Base-by-base conservation (phyloP, 2,113 vertebrate genomes). In the Crotalus helleri region DNA sequence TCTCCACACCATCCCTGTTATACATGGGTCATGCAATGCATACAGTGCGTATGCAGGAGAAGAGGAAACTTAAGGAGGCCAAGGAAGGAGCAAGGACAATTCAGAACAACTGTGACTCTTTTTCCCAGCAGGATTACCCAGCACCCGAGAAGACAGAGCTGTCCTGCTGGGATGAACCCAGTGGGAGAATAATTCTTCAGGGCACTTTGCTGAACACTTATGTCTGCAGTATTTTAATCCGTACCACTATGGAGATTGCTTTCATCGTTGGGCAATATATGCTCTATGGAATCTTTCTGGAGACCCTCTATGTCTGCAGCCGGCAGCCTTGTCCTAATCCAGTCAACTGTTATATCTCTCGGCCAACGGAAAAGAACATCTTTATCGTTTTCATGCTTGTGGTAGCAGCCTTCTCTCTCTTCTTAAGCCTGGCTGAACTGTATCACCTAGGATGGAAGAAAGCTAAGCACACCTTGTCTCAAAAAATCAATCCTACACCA, bases 331-430 rank as follows among this genome's bases (percentile, higher is more conserved):
- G 99, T 85, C 99, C 99, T 11, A 98, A 99, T 96, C 98, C 98
- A 0, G 99, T 99, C 94, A 99, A 99, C 97, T 99, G 99, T 95
- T 99, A 99, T 0, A 98, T 99, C 91, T 99, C 99, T 10, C 97
- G 99, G 12, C 99, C 99, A 90, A 99, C 99, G 0, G 99, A 99
- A 98, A 99, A 99, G 97, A 99, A 99, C 0, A 98, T 99, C 85
- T 99, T 99, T 97, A 99, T 99, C 0, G 94, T 99, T 93, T 99
- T 99, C 94, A 99, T 99, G 99, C 96, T 99, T 96, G 98, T 98
- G 0, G 99, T 99, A 95, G 99, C 98, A 0, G 98, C 95, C 0
- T 97, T 99, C 90, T 99, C 99, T 1, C 97, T 99, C 0, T 96
- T 99, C 88, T 98, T 99, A 91, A 99, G 99, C 0, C 95, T 99